Evolutionary conservation across 1,140 invertebrate species (phyloP).

Genomic region (Listronotus oregonensis): DNA sequence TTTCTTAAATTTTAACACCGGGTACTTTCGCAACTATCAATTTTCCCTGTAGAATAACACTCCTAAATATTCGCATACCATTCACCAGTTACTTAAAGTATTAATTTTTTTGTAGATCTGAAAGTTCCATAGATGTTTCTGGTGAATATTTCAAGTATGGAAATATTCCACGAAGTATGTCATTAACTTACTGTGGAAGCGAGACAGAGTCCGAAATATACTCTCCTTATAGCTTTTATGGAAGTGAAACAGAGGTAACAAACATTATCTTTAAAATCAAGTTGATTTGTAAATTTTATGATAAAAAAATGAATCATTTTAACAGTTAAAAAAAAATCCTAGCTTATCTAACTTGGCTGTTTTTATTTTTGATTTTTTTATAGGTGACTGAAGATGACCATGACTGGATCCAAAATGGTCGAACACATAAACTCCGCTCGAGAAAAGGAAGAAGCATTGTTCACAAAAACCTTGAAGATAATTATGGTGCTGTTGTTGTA

Average conservation of each 20-base stretch:
- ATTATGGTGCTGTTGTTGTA: conserved; percentile 85
- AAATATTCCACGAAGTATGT: conserved; percentile 65
- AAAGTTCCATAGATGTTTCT: conserved; percentile 58
- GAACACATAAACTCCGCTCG: conserved; percentile 64
- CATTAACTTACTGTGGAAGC: conserved; percentile 76
- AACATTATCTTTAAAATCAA: too few species aligned
- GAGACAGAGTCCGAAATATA: conserved; percentile 83
- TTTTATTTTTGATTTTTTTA: background rate
- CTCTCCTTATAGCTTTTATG: conserved; percentile 77
- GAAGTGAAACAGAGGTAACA: conserved; percentile 58
- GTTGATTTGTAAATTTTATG: too few species aligned
- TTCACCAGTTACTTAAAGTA: too few species aligned
- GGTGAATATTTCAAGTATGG: conserved; percentile 53
- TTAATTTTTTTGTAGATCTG: conserved; percentile 50
- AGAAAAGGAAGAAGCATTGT: conserved; percentile 77
- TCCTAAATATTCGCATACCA: too few species aligned
- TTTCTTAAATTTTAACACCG: too few species aligned
- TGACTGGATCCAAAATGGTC: conserved; percentile 57
- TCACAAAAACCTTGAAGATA: conserved; percentile 82
- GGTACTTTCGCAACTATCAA: too few species aligned
- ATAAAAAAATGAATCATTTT: too few species aligned
- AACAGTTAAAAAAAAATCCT: too few species aligned
- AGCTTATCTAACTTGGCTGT: too few species aligned
- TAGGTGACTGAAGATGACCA: conserved; percentile 62
- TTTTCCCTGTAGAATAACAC: too few species aligned